Conservation (phyloP, 2,888 invertebrate species). For the Folsomia manolachei region DNA sequence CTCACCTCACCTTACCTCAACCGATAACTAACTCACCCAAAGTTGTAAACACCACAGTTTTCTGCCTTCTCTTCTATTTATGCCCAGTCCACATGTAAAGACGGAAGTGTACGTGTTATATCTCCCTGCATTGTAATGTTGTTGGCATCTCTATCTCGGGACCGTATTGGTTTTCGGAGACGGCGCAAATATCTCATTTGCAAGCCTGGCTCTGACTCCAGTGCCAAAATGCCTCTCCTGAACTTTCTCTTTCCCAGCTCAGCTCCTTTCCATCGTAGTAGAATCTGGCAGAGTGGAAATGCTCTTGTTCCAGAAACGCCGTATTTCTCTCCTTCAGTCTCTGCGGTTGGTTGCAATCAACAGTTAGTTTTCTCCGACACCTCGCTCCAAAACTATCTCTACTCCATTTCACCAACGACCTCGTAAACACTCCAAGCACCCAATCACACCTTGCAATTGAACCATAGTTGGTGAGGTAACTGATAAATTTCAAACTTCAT, state of each 20-base stretch:
- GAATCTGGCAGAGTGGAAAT: too few relatives aligned
- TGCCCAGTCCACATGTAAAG: too few relatives aligned
- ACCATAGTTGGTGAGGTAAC: not conserved
- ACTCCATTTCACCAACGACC: not conserved
- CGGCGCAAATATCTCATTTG: conserved; percentile 16
- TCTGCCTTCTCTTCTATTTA: too few relatives aligned
- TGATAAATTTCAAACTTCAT: not conserved
- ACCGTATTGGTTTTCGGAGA: conserved; percentile 13
- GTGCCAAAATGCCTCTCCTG: not conserved
- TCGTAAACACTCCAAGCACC: not conserved
- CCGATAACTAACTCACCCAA: not conserved
- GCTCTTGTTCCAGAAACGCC: too few relatives aligned
- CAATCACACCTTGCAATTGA: not conserved
- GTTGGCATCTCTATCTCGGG: not conserved
- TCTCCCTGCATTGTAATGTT: not conserved
- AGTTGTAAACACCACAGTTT: not conserved
- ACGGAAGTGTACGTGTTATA: too few relatives aligned
- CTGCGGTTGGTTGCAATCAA: conserved; percentile 10
- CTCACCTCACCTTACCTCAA: too few relatives aligned
- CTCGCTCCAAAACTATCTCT: not conserved
- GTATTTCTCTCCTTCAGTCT: not conserved
- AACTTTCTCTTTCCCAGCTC: not conserved
- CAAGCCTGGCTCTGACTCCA: too few relatives aligned
- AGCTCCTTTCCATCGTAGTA: not conserved
- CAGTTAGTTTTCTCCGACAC: conserved; percentile 15